Percentiles rank a stretch among this genome's conserved stretches.
Evolutionary conservation across 2,797 vertebrate species (phyloP).

Genomic region (Alectoris magna): DNA sequence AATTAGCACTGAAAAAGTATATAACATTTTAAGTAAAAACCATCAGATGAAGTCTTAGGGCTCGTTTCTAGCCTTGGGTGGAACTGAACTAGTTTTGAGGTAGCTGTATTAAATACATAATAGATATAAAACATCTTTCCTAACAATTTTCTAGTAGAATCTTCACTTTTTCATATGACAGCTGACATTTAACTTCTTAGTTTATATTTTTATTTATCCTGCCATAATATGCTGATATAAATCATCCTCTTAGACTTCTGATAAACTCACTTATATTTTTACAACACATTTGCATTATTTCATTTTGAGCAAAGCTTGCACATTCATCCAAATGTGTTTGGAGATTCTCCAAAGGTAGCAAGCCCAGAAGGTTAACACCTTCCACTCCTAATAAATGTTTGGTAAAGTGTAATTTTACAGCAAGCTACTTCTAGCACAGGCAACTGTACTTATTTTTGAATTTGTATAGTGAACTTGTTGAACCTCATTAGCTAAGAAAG

Average conservation of each 20-base stretch:
- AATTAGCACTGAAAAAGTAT: not conserved
- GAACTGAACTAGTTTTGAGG: not conserved
- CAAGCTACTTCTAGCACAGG: not conserved
- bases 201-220: not conserved
- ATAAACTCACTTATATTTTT: not conserved
- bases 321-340: not conserved
- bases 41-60: not conserved
- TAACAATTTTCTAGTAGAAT: not conserved
- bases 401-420: not conserved
- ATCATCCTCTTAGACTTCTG: not conserved
- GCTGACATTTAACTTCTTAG: not conserved
- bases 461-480: not conserved
- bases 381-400: not conserved
- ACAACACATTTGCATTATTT: not conserved
- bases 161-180: not conserved
- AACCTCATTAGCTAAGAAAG: conserved; percentile 16
- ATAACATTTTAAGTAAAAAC: not conserved
- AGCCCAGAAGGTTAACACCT: not conserved
- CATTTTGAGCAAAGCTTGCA: not conserved
- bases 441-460: not conserved
- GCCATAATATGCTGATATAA: not conserved
- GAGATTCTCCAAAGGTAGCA: not conserved
- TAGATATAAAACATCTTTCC: not conserved
- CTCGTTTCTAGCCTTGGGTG: not conserved
- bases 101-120: not conserved